Conservation (phyloP, 2,113 vertebrate genomes). For the Australoheros scitulus region DNA sequence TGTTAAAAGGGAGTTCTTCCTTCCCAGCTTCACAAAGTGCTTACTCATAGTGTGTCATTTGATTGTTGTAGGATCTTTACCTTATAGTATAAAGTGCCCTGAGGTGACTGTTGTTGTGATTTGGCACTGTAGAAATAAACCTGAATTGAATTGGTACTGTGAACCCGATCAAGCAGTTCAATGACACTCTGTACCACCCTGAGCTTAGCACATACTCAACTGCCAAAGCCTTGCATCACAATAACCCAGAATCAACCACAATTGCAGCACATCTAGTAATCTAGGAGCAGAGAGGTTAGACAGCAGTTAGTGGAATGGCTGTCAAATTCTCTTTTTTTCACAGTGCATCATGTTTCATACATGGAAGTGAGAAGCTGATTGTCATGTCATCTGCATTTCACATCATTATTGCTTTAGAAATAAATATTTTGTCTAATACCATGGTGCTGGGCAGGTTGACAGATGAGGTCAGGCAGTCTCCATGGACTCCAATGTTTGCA, state of each 20-base stretch:
- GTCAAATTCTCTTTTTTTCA: conserved; percentile 6
- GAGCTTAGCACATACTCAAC: conserved; percentile 27
- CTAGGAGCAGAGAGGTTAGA: background rate
- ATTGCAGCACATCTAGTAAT: background rate
- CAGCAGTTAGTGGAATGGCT: background rate
- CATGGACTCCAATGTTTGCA: rapidly evolving
- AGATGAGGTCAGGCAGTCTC: background rate
- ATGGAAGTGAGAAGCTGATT: too few relatives aligned
- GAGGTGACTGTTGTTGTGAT: background rate
- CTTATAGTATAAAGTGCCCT: background rate
- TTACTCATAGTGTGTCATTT: background rate
- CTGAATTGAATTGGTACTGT: background rate
- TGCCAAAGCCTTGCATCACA: conserved; percentile 18
- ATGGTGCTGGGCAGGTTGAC: background rate
- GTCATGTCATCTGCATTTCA: background rate
- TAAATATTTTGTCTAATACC: background rate
- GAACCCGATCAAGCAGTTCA: conserved; percentile 24
- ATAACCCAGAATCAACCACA: conserved; percentile 17
- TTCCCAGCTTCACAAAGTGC: background rate
- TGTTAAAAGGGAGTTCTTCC: background rate
- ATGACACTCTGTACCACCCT: background rate
- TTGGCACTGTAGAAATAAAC: background rate
- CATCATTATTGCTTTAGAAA: background rate
- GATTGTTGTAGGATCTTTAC: background rate
- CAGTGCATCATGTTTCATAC: background rate